phyloP scores from a whole-genome alignment of 2,888 invertebrate species.

The Yponomeuta malinellus region DNA sequence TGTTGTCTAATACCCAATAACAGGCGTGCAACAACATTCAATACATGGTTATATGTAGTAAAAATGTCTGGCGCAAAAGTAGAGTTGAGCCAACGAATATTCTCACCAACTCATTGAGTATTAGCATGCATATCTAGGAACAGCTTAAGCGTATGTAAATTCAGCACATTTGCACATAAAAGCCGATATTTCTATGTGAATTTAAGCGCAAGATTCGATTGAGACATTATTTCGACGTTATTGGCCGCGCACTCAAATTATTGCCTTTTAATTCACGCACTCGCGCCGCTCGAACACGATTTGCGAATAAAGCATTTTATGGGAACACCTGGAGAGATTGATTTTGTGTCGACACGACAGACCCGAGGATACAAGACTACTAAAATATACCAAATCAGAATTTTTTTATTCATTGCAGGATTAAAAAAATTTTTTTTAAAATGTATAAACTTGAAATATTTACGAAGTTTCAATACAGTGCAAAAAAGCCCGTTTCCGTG shows the following conservation, averaged over 20 bases:
- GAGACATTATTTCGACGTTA: conserved; percentile 4
- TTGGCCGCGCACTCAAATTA: conserved; percentile 9
- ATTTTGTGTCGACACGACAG: not conserved
- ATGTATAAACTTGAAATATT: too few species aligned
- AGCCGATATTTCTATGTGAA: conserved; percentile 5
- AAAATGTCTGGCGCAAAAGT: too few species aligned
- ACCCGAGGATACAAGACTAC: too few species aligned
- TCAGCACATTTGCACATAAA: conserved; percentile 9
- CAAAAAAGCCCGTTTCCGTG: too few species aligned
- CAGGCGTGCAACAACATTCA: too few species aligned
- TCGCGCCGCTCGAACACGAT: not conserved
- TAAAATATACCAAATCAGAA: too few species aligned
- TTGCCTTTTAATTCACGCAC: not conserved
- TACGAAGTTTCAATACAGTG: too few species aligned
- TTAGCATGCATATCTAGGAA: not conserved
- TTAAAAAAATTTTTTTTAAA: too few species aligned
- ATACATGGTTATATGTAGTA: too few species aligned
- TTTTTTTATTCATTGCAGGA: too few species aligned
- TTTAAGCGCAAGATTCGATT: conserved; percentile 2
- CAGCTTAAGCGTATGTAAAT: conserved; percentile 3
- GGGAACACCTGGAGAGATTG: not conserved
- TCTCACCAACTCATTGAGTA: not conserved
- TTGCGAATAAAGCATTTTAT: not conserved
- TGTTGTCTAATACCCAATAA: too few species aligned
- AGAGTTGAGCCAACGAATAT: not conserved